Base-by-base conservation (phyloP, 2,888 invertebrate genomes). In the Flabesymbios commensalis region DNA sequence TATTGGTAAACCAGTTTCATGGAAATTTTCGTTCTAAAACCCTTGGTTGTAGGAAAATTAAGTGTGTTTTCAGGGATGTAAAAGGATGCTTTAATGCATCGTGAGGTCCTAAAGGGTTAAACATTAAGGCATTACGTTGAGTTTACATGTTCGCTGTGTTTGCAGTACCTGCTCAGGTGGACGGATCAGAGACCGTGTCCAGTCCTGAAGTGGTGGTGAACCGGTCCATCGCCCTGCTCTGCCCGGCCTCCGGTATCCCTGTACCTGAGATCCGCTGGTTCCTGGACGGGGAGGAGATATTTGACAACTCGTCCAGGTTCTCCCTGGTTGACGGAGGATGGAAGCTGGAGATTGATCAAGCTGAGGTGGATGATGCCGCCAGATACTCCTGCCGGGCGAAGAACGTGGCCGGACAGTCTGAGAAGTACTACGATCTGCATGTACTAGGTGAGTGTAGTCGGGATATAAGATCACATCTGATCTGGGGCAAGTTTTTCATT, bases 361-460 rank as follows among this genome's bases (percentile, higher is more conserved):
- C 75, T 1, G 59, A 65, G 3, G 57, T 71, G 14, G 28, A 54
- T 2, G 80, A 85, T 65, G 73, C 77, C 33, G 85, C 84, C 2
- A 73, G 76, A 17, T 86, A 84, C 70, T 77, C 79, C 43, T 89
- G 89, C 73, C 78, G 86, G 0, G 88, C 85, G 0, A 82, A 80
- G 58, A 89, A 88, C 70, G 71, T 76, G n/a, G 86, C 87, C 31
- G 88, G 88, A 3, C 68, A 74, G n/a, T 67, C 72, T 22, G 78
- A 80, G 59, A 81, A 79, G 52, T 69, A 69, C 22, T 80, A 78
- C 71, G 75, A 81, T 45, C 72, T 90, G 2, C 83, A 85, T 57
- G 86, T 89, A 0, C 76, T 88, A 59, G 86, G 89, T 88, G 75
- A 77, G 83, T 74, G 79, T n/a, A n/a, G n/a, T n/a, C n/a, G n/a